These are phyloP conservation scores for Phengaris alcon DNA, from an alignment of 2,888 invertebrate species.

Conservation along the genomic window DNA sequence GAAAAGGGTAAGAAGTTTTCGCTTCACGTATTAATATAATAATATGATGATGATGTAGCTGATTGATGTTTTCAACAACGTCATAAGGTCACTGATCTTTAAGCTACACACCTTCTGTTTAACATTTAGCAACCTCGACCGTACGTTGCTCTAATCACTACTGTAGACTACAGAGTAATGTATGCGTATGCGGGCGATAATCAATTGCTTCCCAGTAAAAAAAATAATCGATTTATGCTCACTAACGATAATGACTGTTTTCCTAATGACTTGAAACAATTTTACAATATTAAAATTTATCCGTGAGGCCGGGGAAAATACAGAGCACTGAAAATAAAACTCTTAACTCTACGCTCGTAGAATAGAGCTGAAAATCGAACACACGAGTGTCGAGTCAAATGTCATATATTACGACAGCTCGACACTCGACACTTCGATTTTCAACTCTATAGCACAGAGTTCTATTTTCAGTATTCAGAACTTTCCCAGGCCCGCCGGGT, in stretches of 20 bases:
- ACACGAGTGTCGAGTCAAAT: too few relatives aligned
- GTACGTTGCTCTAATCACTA: background rate
- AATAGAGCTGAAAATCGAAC: too few relatives aligned
- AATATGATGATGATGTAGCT: background rate
- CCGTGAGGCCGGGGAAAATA: too few relatives aligned
- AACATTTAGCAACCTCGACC: background rate
- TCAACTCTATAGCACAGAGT: too few relatives aligned
- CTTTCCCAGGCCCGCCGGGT: too few relatives aligned
- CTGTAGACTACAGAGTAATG: background rate
- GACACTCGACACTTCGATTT: too few relatives aligned
- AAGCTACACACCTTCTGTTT: background rate
- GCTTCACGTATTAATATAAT: too few relatives aligned
- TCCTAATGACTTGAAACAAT: background rate
- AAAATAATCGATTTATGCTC: conserved; percentile 3
- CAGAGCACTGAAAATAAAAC: too few relatives aligned
- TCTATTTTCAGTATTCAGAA: too few relatives aligned
- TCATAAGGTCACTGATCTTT: background rate
- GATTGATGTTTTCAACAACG: background rate
- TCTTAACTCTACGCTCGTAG: too few relatives aligned
- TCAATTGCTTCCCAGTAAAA: background rate
- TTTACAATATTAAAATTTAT: background rate
- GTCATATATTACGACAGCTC: too few relatives aligned
- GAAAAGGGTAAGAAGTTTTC: too few relatives aligned
- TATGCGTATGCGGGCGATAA: conserved; percentile 7
- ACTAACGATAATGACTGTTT: background rate